Evolutionary conservation across 2,113 vertebrate species (phyloP).

Genomic region (Sus scrofa): DNA sequence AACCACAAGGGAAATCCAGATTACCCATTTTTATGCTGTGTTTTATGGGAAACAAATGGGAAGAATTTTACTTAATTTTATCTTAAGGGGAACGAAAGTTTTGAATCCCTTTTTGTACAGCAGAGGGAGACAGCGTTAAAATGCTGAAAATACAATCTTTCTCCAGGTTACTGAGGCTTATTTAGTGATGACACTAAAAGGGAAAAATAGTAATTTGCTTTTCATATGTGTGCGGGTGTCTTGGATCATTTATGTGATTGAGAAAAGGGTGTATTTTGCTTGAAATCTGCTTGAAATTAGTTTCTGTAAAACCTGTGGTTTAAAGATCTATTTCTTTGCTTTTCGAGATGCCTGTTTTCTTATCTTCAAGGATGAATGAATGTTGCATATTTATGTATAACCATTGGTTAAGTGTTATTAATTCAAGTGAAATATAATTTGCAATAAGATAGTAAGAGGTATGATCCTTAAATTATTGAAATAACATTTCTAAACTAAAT

Average conservation of each 20-base stretch:
- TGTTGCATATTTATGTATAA: slow-evolving; percentile 8
- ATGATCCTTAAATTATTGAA: slow-evolving; percentile 39
- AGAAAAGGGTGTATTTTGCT: slow-evolving; percentile 54
- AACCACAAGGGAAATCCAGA: too few relatives aligned
- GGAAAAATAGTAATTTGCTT: slow-evolving; percentile 47
- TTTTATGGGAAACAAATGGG: slow-evolving; percentile 7
- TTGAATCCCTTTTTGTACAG: slow-evolving; percentile 61
- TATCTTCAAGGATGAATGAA: background rate
- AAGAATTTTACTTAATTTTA: slow-evolving; percentile 29
- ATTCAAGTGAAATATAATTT: slow-evolving; percentile 53
- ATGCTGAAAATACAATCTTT: slow-evolving; percentile 61
- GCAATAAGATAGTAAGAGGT: background rate
- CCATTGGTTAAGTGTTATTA: background rate
- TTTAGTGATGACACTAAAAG: background rate
- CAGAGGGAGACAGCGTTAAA: slow-evolving; percentile 76
- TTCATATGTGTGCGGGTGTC: background rate
- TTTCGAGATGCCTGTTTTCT: slow-evolving; percentile 41
- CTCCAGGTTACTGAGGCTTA: slow-evolving; percentile 4
- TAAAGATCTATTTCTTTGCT: slow-evolving; percentile 12
- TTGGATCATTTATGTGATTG: background rate
- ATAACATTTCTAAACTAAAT: slow-evolving; percentile 27
- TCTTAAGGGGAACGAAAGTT: slow-evolving; percentile 49
- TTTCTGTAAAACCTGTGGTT: slow-evolving; percentile 7
- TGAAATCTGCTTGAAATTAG: slow-evolving; percentile 47
- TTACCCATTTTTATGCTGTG: background rate